phyloP scores from a whole-genome alignment of 2,113 vertebrate species.

The Cercocebus atys region DNA sequence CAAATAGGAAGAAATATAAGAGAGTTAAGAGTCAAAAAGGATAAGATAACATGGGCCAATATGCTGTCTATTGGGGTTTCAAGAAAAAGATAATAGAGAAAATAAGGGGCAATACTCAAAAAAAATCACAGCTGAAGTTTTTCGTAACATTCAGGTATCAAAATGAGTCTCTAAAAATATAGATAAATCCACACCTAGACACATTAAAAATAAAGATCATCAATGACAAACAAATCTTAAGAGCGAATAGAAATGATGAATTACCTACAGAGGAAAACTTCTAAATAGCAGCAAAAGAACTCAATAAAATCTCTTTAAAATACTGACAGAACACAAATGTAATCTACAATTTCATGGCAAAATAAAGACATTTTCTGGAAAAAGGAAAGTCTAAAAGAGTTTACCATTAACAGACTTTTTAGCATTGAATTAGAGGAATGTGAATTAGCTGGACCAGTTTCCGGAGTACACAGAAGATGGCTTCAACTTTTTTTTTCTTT shows the following conservation, averaged over 20 bases:
- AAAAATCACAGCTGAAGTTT: neutral
- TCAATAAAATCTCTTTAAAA: slow-evolving; percentile 4
- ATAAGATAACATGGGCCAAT: neutral
- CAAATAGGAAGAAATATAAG: neutral
- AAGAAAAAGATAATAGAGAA: neutral
- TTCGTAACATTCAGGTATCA: neutral
- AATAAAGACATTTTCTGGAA: neutral
- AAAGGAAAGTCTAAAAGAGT: neutral
- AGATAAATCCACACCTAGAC: neutral
- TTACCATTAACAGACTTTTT: neutral
- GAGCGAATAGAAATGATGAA: neutral
- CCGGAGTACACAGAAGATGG: neutral
- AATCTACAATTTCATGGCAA: neutral
- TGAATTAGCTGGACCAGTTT: neutral
- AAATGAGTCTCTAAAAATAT: neutral
- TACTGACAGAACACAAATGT: neutral
- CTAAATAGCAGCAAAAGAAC: neutral
- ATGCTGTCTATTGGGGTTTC: neutral
- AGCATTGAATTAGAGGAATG: neutral
- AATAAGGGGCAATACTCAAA: neutral
- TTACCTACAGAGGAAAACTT: neutral
- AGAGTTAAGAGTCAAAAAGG: neutral
- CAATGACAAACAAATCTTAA: neutral
- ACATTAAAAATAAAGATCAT: neutral
- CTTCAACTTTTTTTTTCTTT: neutral